Evolutionary conservation across 2,797 vertebrate genomes (phyloP), one percentile per base, ranked within the genome.

Genomic region (Cetoscarus ocellatus): DNA sequence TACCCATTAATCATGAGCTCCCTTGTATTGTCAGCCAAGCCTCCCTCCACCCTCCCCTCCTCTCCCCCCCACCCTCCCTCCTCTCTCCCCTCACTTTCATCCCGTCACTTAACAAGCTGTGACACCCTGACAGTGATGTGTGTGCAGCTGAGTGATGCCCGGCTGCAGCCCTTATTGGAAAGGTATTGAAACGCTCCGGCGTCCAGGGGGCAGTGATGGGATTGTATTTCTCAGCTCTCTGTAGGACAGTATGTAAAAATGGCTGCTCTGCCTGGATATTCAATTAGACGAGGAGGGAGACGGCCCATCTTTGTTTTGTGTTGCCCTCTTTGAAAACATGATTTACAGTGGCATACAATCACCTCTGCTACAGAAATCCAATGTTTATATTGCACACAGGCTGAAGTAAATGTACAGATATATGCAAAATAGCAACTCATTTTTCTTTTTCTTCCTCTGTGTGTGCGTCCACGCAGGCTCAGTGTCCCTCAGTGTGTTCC

Each of bases 401-500:
- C 38, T 42, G 40, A 57, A 68, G 52, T 73, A 79, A 80, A 80
- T 68, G 36, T 44, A 63, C 71, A 5, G 11, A 15, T 68, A 42
- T 55, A 58, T 73, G 19, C 8, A 55, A 27, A 59, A 18, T 61
- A 52, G 17, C 44, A 43, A 75, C 62, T 47, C 67, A 73, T 58
- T 61, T 61, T 61, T 63, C 67, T 61, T 10, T 77, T 34, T 36
- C 49, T 71, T 8, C 27, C 15, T 27, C 13, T 57, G 39, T 42
- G 0, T 42, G 51, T 87, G 18, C 85, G 73, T 83, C 71, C 82
- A 69, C 64, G 45, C 93, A 99, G 98, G 97, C 93, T 94, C 96
- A 49, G 94, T 97, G 80, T 95, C 97, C 91, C 96, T 98, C 70
- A 97, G 97, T 87, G 97, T 98, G 91, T 93, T 99, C 93, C 95